phyloP scores from a whole-genome alignment of 2,888 invertebrate species.

The Andrena flavipes region DNA sequence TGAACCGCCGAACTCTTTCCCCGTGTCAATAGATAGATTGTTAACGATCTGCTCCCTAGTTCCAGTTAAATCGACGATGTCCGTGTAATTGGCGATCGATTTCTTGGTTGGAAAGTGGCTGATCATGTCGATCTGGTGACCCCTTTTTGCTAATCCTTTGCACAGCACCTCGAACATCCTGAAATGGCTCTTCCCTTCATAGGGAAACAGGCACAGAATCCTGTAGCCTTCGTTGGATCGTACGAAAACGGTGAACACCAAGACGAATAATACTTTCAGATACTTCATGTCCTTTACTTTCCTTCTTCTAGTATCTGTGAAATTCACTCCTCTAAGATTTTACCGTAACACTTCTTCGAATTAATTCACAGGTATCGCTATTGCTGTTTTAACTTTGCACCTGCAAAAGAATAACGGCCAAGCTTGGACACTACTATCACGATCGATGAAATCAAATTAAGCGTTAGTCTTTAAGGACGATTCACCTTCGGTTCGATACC shows the following conservation, averaged over 20 bases:
- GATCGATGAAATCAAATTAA: too few species aligned
- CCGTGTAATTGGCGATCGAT: background rate
- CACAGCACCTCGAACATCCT: conserved; percentile 71
- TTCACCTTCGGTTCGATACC: too few species aligned
- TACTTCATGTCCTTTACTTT: conserved; percentile 31
- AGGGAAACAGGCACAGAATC: background rate
- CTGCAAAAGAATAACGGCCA: too few species aligned
- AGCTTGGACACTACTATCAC: too few species aligned
- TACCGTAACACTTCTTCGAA: background rate
- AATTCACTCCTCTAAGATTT: background rate
- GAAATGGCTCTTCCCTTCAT: conserved; percentile 84
- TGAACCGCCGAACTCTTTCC: conserved; percentile 20
- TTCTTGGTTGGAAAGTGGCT: conserved; percentile 80
- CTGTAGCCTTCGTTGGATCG: background rate
- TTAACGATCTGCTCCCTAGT: conserved; percentile 78
- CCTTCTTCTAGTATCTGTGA: background rate
- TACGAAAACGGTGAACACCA: background rate
- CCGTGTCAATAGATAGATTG: conserved; percentile 69
- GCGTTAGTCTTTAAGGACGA: too few species aligned
- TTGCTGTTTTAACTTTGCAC: too few species aligned
- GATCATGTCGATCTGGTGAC: conserved; percentile 84
- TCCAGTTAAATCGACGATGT: conserved; percentile 75
- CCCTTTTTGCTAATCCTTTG: conserved; percentile 82
- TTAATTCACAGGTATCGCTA: background rate
- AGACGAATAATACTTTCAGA: background rate